Conservation (phyloP, 2,888 invertebrate species). For the Hetaerina titia region DNA sequence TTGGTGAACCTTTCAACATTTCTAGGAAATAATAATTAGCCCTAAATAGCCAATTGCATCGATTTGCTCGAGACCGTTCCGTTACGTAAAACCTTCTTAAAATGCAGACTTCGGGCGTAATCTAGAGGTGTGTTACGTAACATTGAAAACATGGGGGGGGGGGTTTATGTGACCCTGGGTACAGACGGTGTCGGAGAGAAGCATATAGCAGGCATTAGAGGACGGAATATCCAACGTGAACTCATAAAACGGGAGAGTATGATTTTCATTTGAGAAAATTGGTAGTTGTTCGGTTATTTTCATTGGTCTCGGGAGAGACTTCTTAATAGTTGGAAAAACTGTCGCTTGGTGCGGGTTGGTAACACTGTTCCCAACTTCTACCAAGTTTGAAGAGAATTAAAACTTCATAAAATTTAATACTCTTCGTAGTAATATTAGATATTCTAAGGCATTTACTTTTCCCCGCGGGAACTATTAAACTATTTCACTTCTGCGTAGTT, state of each 20-base stretch:
- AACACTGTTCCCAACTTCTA: too few relatives aligned
- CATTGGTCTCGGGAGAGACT: too few relatives aligned
- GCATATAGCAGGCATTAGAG: background rate
- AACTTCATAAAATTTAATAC: too few relatives aligned
- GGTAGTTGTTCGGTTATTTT: too few relatives aligned
- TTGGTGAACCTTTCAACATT: background rate
- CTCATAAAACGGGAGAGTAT: background rate
- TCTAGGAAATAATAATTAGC: background rate
- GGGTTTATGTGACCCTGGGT: background rate
- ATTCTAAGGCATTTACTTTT: too few relatives aligned
- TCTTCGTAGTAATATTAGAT: too few relatives aligned
- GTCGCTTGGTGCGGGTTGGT: too few relatives aligned
- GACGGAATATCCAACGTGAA: background rate
- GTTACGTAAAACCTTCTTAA: constrained; percentile 10
- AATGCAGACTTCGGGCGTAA: background rate
- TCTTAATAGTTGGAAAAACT: too few relatives aligned
- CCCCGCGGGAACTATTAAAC: too few relatives aligned
- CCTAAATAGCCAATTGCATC: background rate
- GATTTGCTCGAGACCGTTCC: background rate
- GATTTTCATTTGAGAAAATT: too few relatives aligned
- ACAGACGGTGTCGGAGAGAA: background rate
- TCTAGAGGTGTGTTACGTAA: background rate
- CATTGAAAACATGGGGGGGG: background rate
- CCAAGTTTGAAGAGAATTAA: too few relatives aligned
- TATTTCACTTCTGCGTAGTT: too few relatives aligned